Conservation (phyloP, 2,113 vertebrate species). For the Corynorhinus townsendii region DNA sequence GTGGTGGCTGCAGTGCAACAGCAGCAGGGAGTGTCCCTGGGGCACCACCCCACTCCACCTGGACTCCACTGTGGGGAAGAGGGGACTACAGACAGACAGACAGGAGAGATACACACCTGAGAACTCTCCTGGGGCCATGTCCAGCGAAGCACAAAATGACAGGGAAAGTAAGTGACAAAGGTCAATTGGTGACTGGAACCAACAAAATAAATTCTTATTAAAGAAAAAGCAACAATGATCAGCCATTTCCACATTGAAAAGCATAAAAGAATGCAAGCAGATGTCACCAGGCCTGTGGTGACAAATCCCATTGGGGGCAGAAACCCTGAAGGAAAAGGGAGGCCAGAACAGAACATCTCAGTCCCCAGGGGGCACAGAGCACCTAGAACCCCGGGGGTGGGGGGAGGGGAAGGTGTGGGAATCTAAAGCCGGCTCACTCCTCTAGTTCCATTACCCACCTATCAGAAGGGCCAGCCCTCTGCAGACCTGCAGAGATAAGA, state of each 20-base stretch:
- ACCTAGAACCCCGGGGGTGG: background rate
- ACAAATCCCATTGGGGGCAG: background rate
- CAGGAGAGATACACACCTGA: conserved; percentile 96
- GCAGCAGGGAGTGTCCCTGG: conserved; percentile 76
- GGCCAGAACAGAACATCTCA: background rate
- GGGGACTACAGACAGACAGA: conserved; percentile 72
- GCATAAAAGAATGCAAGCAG: conserved; percentile 67
- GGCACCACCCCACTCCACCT: conserved; percentile 54
- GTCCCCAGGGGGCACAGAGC: background rate
- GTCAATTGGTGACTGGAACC: conserved; percentile 88
- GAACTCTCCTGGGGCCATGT: conserved; percentile 95
- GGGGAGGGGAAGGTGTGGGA: too few relatives aligned
- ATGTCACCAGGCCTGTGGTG: background rate
- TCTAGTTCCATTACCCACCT: background rate
- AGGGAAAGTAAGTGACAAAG: conserved; percentile 80
- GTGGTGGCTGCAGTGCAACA: conserved; percentile 47
- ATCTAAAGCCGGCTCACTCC: background rate
- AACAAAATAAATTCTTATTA: conserved; percentile 73
- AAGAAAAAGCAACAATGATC: conserved; percentile 75
- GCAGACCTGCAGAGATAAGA: background rate
- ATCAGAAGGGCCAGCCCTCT: background rate
- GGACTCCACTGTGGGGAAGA: conserved; percentile 7
- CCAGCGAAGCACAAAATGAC: conserved; percentile 88
- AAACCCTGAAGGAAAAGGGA: background rate
- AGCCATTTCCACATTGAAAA: conserved; percentile 77